Evolutionary conservation across 2,888 invertebrate species (phyloP), one percentile per base, ranked within the genome.

Genomic region (Drosophila buzzatii): DNA sequence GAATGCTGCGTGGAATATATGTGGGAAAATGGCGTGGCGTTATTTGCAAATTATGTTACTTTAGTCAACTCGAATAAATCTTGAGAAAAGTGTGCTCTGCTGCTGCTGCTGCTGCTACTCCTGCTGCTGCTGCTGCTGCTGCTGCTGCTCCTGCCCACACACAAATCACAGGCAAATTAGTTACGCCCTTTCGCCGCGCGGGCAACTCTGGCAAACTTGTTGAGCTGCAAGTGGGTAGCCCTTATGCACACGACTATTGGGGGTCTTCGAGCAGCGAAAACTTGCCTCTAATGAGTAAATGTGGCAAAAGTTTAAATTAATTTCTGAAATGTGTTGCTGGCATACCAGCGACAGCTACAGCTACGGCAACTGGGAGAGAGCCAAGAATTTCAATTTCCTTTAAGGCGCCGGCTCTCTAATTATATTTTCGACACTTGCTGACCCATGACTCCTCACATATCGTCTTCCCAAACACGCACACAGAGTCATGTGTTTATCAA

Each of bases 231-330:
- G 76, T 82, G 79, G 60, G 58, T 33, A 23, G 62, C 66, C 60
- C 58, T 65, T 63, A 63, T 68, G 73, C 44, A 12, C 44, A 53
- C 33, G 41, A 18, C 55, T 42, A 57, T 53, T 9, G 58, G 47
- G 44, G 44, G 37, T 33, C 33, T 44, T 53, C 42, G 35, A 42
- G 55, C n/a, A 55, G 27, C 70, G 65, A 66, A 78, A 84, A 86
- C 82, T 84, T 84, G 71, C 70, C 70, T 61, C 82, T 84, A 84
- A 84, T 84, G 89, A 89, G 85, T 89, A 89, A 84, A 84, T 87
- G 89, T 84, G 87, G 89, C 70, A 64, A 84, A 84, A 89, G 84
- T 84, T 84, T 86, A 81, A 84, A 89, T 84, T 84, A 86, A 84
- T 87, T 89, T 86, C 79, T 72, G 45, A 72, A 87, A 84, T 84